phyloP scores from a whole-genome alignment of 2,113 vertebrate species.

The Pipra filicauda region DNA sequence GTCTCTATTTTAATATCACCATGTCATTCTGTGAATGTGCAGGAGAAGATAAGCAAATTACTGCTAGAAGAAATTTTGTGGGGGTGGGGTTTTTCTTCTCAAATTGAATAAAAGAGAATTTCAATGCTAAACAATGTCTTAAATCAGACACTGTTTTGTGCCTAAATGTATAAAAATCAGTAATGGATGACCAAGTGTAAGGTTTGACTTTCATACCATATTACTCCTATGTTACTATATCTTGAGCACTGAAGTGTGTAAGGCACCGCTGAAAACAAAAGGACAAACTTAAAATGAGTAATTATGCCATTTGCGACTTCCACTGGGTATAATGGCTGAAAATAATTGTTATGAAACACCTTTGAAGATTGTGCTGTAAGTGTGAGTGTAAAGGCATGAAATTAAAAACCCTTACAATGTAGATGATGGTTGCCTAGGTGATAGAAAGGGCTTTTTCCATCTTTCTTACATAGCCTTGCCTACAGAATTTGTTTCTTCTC shows the following conservation, averaged over 20 bases:
- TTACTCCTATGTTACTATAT: background rate
- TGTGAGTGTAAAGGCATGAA: background rate
- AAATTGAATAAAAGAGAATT: background rate
- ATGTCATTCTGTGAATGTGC: background rate
- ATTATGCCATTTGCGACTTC: background rate
- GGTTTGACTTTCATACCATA: background rate
- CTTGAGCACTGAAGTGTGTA: background rate
- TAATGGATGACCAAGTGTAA: background rate
- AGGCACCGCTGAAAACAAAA: background rate
- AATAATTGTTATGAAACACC: background rate
- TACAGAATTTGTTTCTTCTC: background rate
- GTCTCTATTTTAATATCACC: background rate
- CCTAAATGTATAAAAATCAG: background rate
- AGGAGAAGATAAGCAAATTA: background rate
- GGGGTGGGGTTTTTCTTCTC: background rate
- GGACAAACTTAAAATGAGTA: background rate
- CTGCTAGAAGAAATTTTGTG: background rate
- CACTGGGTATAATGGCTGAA: background rate
- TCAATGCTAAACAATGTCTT: background rate
- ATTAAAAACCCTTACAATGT: background rate
- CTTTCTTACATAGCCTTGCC: background rate
- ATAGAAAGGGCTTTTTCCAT: background rate
- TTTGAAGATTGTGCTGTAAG: background rate
- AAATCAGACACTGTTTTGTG: background rate
- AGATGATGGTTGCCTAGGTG: conserved; percentile 21